These are phyloP conservation scores for Homarus americanus DNA, from an alignment of 1,140 invertebrate genomes.

Conservation along the genomic window DNA sequence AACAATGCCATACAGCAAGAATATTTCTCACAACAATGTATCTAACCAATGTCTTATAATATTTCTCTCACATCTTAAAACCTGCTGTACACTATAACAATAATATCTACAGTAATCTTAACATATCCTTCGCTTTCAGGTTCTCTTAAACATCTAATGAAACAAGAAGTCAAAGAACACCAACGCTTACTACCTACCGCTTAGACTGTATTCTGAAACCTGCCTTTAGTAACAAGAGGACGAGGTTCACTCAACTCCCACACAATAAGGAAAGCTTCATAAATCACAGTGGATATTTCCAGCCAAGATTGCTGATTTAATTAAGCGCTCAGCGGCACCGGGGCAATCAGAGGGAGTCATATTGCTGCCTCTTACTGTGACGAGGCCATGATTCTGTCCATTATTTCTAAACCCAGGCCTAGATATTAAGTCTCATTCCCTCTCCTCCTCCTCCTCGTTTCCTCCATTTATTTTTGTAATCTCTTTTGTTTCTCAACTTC, in stretches of 20 bases:
- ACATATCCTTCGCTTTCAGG: no score
- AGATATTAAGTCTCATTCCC: constrained; percentile 15
- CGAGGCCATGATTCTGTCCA: constrained; percentile 33
- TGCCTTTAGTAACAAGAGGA: not conserved
- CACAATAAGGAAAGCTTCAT: constrained; percentile 68
- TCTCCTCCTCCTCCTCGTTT: not conserved
- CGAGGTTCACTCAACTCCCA: constrained; percentile 18
- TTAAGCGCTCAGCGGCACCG: constrained; percentile 62
- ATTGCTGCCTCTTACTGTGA: constrained; percentile 57
- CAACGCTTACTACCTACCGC: not conserved
- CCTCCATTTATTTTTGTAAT: not conserved
- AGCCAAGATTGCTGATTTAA: constrained; percentile 71
- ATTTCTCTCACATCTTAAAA: no score
- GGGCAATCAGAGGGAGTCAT: constrained; percentile 61
- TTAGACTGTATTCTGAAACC: constrained; percentile 1
- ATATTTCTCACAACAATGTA: no score
- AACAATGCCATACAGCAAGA: no score
- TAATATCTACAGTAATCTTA: no score
- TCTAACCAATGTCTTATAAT: no score
- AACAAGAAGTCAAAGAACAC: no score
- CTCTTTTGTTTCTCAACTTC: no score
- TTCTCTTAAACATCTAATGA: no score
- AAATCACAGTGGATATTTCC: constrained; percentile 66
- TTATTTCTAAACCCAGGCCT: constrained; percentile 41
- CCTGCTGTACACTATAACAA: no score